These are phyloP conservation scores for Acridotheres tristis DNA, from an alignment of 2,797 vertebrate genomes.

Conservation along the genomic window DNA sequence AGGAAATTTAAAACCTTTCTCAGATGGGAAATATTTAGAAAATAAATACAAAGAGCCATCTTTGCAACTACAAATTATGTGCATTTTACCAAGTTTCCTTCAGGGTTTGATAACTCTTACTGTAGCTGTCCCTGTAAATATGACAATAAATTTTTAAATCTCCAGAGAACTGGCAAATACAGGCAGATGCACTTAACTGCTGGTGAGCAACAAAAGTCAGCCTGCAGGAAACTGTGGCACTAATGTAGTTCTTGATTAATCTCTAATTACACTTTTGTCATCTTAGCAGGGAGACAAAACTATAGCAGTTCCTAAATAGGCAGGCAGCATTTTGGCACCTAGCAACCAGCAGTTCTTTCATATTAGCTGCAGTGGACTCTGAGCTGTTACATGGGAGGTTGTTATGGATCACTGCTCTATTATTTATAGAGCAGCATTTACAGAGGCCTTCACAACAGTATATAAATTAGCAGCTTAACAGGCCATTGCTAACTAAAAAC, in stretches of 20 bases:
- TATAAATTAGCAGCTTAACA: conserved; percentile 87
- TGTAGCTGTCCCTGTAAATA: conserved; percentile 75
- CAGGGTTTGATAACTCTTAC: conserved; percentile 69
- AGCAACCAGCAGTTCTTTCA: conserved; percentile 84
- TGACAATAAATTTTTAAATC: conserved; percentile 82
- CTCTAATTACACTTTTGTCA: conserved; percentile 92
- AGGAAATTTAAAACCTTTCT: conserved; percentile 24
- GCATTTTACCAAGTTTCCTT: conserved; percentile 70
- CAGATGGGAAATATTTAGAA: conserved; percentile 25
- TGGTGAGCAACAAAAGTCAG: conserved; percentile 82
- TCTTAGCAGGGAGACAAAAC: conserved; percentile 89
- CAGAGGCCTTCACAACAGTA: conserved; percentile 81
- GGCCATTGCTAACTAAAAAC: conserved; percentile 76
- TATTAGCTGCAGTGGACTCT: conserved; percentile 78
- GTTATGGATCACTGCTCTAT: conserved; percentile 85
- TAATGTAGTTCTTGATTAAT: conserved; percentile 90
- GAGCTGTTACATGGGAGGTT: conserved; percentile 79
- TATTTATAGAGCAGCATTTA: conserved; percentile 84
- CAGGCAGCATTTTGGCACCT: conserved; percentile 86
- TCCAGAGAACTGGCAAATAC: conserved; percentile 79
- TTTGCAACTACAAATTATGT: conserved; percentile 60
- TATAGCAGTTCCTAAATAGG: conserved; percentile 87
- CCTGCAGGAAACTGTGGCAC: conserved; percentile 78
- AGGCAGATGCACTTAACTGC: conserved; percentile 82
- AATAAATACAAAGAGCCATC: conserved; percentile 35